Base-by-base conservation (phyloP, 2,888 invertebrate genomes). In the Andricus quercusramuli region DNA sequence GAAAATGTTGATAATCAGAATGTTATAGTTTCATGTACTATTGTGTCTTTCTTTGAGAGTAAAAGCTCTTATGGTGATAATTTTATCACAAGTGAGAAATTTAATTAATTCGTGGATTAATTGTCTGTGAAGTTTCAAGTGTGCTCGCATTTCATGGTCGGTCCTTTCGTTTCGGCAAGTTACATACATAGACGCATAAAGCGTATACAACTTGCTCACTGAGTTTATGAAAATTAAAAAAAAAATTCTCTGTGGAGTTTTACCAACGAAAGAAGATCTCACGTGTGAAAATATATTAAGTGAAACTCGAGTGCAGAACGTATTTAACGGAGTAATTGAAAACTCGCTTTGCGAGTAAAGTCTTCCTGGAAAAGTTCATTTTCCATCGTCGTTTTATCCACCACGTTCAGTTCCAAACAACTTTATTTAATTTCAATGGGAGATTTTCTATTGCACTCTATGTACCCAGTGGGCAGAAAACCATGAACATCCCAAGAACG, bases 81-180 rank as follows among this genome's bases (percentile, higher is more conserved):
- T 80, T 59, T 79, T 41, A 64, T 51, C 62, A 32, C 77, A 44
- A 82, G 41, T 22, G 66, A 68, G 29, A 78, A 77, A 82, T 82
- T 78, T 79, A 83, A 83, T 83, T 76, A 68, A 65, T 67, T 79
- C 77, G 56, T n/a, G 74, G 22, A 74, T 70, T 62, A 79, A 82
- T 79, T 51, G 79, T 76, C 78, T 62, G 62, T 29, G 20, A 83
- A 80, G 77, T 77, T 80, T 77, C 68, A 51, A 59, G 66, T 68
- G 67, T n/a, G 67, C n/a, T 74, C 74, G n/a, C 20, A 15, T 59
- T 74, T 74, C 74, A 70, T 41, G 67, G 41, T 41, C n/a, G 41
- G 41, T 41, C 22, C 47, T 70, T 70, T 56, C 74, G 13, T n/a
- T 74, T 29, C 11, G 6, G 56, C 29, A 37, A 56, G 32, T 56